Conservation (phyloP, 2,797 vertebrate genomes). For the Protonibea diacanthus region DNA sequence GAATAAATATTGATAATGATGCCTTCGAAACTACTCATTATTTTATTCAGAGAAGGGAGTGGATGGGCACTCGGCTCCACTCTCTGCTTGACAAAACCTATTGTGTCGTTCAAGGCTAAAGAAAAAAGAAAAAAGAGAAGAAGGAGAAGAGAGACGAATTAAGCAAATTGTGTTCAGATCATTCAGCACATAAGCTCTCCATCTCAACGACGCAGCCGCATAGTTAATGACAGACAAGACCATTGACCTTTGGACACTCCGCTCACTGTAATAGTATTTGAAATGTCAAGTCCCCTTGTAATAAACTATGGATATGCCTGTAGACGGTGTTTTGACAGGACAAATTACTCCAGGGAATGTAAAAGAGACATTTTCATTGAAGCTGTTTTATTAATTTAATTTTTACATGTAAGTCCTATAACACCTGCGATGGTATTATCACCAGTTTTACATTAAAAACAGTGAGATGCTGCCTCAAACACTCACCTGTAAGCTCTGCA, state of each 20-base stretch:
- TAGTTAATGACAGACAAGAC: constrained; percentile 63
- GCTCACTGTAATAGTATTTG: constrained; percentile 63
- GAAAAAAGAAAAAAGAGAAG: background rate
- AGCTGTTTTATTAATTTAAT: constrained; percentile 5
- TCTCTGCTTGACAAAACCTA: constrained; percentile 32
- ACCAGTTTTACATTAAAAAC: constrained; percentile 5
- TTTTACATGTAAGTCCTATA: background rate
- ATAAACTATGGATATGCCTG: constrained; percentile 55
- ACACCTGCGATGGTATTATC: background rate
- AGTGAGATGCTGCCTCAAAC: background rate
- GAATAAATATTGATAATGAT: constrained; percentile 57
- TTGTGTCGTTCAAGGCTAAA: constrained; percentile 32
- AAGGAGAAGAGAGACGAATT: constrained; percentile 36
- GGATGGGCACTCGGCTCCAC: constrained; percentile 38
- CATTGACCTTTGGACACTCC: constrained; percentile 73
- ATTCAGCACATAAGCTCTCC: constrained; percentile 39
- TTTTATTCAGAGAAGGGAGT: constrained; percentile 48
- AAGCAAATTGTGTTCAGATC: constrained; percentile 54
- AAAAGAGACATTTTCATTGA: constrained; percentile 40
- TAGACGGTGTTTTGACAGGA: constrained; percentile 62
- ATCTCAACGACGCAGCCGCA: constrained; percentile 35
- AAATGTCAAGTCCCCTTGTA: constrained; percentile 73
- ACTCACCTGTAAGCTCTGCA: background rate
- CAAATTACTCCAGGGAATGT: constrained; percentile 41
- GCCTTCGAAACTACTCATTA: constrained; percentile 40